Base-by-base conservation (phyloP, 2,113 vertebrate genomes). In the Brevimyrus niger region DNA sequence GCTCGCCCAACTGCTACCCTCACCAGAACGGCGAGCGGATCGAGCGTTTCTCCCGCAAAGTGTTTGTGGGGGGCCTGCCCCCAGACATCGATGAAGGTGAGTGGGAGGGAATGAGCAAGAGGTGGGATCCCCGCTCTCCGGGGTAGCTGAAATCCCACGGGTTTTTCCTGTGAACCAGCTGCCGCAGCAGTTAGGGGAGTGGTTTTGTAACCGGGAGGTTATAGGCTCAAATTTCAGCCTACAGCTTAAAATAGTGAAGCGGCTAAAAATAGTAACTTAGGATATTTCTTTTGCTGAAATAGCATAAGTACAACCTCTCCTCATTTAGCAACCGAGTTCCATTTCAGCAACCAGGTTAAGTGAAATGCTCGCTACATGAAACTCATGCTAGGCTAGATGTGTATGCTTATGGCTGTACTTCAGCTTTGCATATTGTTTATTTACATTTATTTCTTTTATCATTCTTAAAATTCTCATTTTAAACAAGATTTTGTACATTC, bases 71-170 rank as follows among this genome's bases (percentile, higher is more conserved):
- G 89, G 98, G 98, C 23, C 96, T 99, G 91, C 98, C 98, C 88
- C 98, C 98, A 3, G 98, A 99, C 92, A 99, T 99, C 85, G 98
- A 99, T 90, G 98, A 99, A 97, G 98, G 98, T 98, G 90, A 95
- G 92, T 17, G 90, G n/a, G 47, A 27, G 31, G 44, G 27, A 23
- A 21, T 58, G 15, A 80, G 88, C 27, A 38, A 9, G 46, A 31
- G 88, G 58, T 8, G 46, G 65, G 27, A 31, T 5, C 8, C 88
- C 69, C 19, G 5, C 61, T 50, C 15, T 51, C 23, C 21, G 42
- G 9, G 42, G 15, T 35, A 6, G n/a, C 11, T n/a, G 7, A 44
- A 61, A 50, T 31, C 46, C 11, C 47, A 86, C 27, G 8, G 46
- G 38, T 44, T 84, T 47, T 47, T 76, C 5, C 69, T 76, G 69